Evolutionary conservation across 2,797 vertebrate genomes (phyloP), one percentile per base, ranked within the genome.

Genomic region (Pangasius macronema): DNA sequence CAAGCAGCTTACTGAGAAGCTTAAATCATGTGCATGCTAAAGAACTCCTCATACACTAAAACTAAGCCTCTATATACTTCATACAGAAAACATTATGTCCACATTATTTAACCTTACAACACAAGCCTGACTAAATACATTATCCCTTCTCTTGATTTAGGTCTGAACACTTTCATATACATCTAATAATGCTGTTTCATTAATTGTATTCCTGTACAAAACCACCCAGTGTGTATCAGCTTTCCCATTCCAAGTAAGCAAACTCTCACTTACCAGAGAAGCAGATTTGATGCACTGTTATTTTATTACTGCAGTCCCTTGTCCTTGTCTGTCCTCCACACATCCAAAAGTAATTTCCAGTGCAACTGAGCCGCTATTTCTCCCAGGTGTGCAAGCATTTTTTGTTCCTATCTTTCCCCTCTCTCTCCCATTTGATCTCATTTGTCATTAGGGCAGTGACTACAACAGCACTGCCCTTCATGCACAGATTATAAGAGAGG

Each of bases 1-100:
- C 87, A 89, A 89, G 86, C 86, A 89, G 87, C 89, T 91, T 91
- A 89, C 33, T 72, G 75, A 65, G 72, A 68, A 90, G 88, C 88
- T 84, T 88, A 88, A 87, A 86, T 76, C 46, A 73, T 63, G 30
- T 46, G 49, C 3, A 46, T n/a, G 61, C 70, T 82, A 51, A 57
- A 81, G 39, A 84, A 73, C 14, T 76, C 51, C 49, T 75, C 46
- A 84, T 55, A 83, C 75, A 89, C 51, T 80, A 65, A 49, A 57
- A 79, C 51, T 77, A 61, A 51, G 18, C 65, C 57, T 65, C 83
- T 73, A 77, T 53, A 55, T 8, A 57, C 20, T 36, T 80, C 3
- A 24, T 13, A 36, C 53, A 80, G 10, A 57, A 57, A 57, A 6
- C 65, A 67, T 67, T 33, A 67, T 33, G 65, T 67, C 30, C 65